phyloP scores from a whole-genome alignment of 2,113 vertebrate genomes.

The Rhinoderma darwinii region DNA sequence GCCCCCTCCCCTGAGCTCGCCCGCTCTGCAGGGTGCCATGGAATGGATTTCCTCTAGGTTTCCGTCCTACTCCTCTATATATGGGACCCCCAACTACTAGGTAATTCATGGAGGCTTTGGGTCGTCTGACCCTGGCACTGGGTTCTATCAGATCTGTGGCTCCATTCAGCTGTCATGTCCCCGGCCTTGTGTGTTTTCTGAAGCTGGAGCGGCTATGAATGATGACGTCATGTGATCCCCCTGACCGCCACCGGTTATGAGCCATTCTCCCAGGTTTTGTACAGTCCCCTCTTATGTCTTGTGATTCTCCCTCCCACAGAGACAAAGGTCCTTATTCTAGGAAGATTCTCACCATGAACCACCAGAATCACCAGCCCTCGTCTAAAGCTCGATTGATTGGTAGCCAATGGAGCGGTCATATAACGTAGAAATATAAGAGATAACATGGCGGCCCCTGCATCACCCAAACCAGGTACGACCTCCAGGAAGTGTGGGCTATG shows the following conservation, averaged over 20 bases:
- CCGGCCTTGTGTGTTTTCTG: neutral
- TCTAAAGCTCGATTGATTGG: neutral
- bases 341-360: neutral
- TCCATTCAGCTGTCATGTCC: neutral
- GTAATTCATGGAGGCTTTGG: neutral
- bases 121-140: neutral
- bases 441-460: neutral
- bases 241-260: neutral
- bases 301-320: neutral
- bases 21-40: neutral
- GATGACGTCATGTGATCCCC: neutral
- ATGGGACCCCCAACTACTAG: neutral
- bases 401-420: neutral
- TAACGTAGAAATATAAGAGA: neutral
- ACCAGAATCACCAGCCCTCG: neutral
- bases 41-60: neutral
- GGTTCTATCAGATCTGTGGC: neutral
- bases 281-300: neutral
- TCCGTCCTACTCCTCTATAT: neutral
- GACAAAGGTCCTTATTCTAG: neutral
- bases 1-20: neutral
- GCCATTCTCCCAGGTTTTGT: neutral
- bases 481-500: neutral
- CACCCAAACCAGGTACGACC: neutral
- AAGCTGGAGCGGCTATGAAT: neutral